Percentiles rank a stretch among this genome's conserved stretches.
These are phyloP conservation scores for Pomatorhinus ruficollis DNA, from an alignment of 2,113 vertebrate genomes.

Conservation along the genomic window DNA sequence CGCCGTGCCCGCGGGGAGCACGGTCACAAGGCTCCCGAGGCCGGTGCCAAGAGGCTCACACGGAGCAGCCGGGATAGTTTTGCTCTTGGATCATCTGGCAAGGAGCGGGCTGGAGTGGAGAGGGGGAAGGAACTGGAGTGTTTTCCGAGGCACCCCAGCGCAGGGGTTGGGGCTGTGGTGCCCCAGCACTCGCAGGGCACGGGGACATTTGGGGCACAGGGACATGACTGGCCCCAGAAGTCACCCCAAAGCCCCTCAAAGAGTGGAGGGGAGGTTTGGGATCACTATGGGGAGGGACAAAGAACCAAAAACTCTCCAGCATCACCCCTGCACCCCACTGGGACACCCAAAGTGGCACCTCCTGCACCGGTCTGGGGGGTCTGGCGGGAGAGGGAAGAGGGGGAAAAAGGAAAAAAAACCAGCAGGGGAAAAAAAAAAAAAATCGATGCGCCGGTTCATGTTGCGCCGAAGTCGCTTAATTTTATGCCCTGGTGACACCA, in stretches of 20 bases:
- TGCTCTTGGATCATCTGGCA: constrained; percentile 58
- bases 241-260: rapidly evolving
- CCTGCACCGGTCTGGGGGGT: not conserved
- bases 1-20: not conserved
- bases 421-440: not conserved
- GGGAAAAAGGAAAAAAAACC: rapidly evolving
- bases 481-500: not conserved
- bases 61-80: constrained; percentile 26
- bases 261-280: rapidly evolving
- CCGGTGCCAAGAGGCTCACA: constrained; percentile 11
- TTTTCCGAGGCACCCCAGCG: not conserved
- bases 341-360: not conserved
- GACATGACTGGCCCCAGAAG: rapidly evolving
- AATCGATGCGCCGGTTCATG: constrained; percentile 21
- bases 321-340: not conserved
- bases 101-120: not conserved
- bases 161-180: rapidly evolving
- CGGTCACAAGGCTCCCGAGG: not conserved
- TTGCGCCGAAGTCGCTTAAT: constrained; percentile 29
- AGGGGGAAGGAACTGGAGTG: rapidly evolving
- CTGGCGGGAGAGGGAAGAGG: rapidly evolving
- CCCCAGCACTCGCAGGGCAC: not conserved
- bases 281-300: rapidly evolving
- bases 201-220: not conserved
- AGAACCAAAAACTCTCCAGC: not conserved